phyloP scores from a whole-genome alignment of 2,888 invertebrate genomes.

The Sycophila texana region DNA sequence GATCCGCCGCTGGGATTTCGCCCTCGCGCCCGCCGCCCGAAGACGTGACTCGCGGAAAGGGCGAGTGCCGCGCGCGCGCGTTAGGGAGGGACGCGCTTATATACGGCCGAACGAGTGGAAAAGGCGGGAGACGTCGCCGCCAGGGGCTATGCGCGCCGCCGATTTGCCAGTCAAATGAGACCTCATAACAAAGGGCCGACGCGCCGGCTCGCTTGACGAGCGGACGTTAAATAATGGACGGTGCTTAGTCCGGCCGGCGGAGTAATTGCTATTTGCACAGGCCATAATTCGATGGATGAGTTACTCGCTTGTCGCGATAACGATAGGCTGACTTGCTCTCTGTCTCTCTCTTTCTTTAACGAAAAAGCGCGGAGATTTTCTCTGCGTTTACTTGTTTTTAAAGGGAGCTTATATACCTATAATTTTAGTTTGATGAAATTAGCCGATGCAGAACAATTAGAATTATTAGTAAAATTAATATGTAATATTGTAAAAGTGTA shows the following conservation, averaged over 20 bases:
- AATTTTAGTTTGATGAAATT: no score
- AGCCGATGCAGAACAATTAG: no score
- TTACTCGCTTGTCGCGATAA: no score
- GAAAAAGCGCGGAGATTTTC: no score
- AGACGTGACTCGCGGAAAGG: constrained; percentile 19
- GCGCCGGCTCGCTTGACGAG: not conserved
- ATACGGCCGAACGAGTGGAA: not conserved
- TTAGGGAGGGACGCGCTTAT: no score
- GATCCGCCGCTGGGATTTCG: constrained; percentile 12
- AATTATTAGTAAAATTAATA: no score
- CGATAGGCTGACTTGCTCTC: no score
- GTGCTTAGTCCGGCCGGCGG: not conserved
- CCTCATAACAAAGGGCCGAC: constrained; percentile 28
- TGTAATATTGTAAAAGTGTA: no score
- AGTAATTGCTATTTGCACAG: constrained; percentile 1
- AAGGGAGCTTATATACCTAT: no score
- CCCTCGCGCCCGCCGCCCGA: constrained; percentile 4
- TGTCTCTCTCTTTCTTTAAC: no score
- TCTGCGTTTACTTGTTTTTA: no score
- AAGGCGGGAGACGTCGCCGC: not conserved
- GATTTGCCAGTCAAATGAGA: constrained; percentile 35
- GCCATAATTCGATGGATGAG: constrained; percentile 3
- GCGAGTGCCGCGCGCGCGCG: not conserved
- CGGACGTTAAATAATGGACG: constrained; percentile 17
- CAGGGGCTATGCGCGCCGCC: not conserved